A percentile compares a stretch with the other conserved stretches of the same genome.
Conservation (phyloP, 2,888 invertebrate genomes). For the Morinoia aosen region DNA sequence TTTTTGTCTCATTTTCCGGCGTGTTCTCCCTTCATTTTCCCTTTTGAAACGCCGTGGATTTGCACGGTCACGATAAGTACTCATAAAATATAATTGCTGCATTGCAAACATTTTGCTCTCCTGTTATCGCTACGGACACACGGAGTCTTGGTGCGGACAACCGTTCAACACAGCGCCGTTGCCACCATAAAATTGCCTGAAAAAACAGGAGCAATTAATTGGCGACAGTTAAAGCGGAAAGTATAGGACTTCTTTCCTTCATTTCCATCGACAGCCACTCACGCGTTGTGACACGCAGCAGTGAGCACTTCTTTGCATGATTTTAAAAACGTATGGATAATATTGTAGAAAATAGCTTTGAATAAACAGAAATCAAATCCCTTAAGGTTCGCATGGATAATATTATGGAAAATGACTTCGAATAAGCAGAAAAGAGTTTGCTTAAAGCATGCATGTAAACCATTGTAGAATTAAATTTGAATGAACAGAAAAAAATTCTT, state of each 20-base stretch:
- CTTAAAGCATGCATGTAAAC: too few relatives aligned
- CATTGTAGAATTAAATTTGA: too few relatives aligned
- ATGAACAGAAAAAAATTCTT: too few relatives aligned
- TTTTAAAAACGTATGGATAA: too few relatives aligned
- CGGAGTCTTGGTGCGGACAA: background rate
- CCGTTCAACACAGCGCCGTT: background rate
- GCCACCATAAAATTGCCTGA: background rate
- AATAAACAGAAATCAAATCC: too few relatives aligned
- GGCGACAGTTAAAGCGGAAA: background rate
- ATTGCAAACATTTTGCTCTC: background rate
- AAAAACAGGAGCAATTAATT: background rate
- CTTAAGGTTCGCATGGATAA: too few relatives aligned
- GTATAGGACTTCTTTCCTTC: background rate
- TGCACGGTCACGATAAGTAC: background rate
- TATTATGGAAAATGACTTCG: too few relatives aligned
- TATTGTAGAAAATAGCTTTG: too few relatives aligned
- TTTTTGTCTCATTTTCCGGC: background rate
- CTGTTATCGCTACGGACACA: background rate
- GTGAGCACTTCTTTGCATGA: background rate
- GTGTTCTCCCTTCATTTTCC: background rate
- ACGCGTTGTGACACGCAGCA: background rate
- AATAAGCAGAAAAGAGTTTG: too few relatives aligned
- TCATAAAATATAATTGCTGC: conserved; percentile 34
- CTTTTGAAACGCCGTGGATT: background rate
- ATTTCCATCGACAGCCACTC: background rate